phyloP scores from a whole-genome alignment of 2,797 vertebrate genomes.

The Myotis myotis region DNA sequence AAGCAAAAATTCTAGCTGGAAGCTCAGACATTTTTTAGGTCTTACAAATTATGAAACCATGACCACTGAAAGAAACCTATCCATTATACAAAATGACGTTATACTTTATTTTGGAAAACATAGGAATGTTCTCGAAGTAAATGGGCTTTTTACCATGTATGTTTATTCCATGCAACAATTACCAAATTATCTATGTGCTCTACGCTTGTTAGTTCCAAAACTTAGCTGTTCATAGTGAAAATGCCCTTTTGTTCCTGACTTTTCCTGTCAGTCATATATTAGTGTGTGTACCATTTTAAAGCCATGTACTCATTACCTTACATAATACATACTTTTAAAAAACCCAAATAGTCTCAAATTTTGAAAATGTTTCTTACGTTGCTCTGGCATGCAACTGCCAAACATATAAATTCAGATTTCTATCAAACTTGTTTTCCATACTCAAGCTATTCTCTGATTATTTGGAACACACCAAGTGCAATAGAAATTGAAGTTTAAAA shows the following conservation, averaged over 20 bases:
- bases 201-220: conserved; percentile 8
- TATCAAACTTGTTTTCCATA: conserved; percentile 34
- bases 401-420: conserved; percentile 44
- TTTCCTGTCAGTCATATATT: conserved; percentile 27
- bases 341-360: conserved; percentile 18
- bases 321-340: neutral
- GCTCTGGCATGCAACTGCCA: neutral
- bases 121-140: conserved; percentile 64
- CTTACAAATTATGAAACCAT: conserved; percentile 72
- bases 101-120: conserved; percentile 71
- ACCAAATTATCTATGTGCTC: conserved; percentile 49
- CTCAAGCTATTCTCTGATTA: neutral
- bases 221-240: conserved; percentile 24
- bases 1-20: conserved; percentile 67
- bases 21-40: conserved; percentile 64
- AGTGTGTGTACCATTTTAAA: neutral
- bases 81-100: conserved; percentile 68
- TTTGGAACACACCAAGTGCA: conserved; percentile 23
- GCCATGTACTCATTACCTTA: neutral
- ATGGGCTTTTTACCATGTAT: conserved; percentile 48
- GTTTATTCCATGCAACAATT: conserved; percentile 54
- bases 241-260: neutral
- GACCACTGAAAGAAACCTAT: conserved; percentile 63
- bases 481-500: conserved; percentile 46
- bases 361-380: conserved; percentile 32